A percentile compares a stretch with the other conserved stretches of the same genome.
Evolutionary conservation across 1,140 invertebrate species (phyloP).

Genomic region (Muscidifurax raptorellus): DNA sequence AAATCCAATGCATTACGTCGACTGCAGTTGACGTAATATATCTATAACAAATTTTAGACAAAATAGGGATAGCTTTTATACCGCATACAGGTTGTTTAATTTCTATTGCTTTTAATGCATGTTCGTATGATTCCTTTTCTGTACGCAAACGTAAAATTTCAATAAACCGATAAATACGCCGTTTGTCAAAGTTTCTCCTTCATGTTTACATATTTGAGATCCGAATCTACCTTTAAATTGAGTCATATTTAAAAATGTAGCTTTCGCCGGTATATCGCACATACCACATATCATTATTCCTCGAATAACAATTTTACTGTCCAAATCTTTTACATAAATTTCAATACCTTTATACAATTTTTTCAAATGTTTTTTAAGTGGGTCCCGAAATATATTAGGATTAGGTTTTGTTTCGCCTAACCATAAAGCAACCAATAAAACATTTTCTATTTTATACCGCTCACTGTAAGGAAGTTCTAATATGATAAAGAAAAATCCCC

Average conservation of each 20-base stretch:
- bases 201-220: neutral
- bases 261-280: conserved; percentile 46
- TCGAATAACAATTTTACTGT: conserved; percentile 19
- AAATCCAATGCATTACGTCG: conserved; percentile 44
- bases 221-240: conserved; percentile 22
- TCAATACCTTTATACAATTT: conserved; percentile 17
- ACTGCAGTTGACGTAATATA: conserved; percentile 26
- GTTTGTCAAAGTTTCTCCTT: conserved; percentile 9
- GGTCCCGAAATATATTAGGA: conserved; percentile 42
- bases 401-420: conserved; percentile 47
- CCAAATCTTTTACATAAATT: conserved; percentile 17
- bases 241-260: conserved; percentile 48
- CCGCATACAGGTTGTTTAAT: conserved; percentile 9
- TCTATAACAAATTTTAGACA: conserved; percentile 14
- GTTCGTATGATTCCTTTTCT: neutral
- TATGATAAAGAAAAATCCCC: conserved; percentile 45
- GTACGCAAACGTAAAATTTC: conserved; percentile 7
- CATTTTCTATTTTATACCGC: conserved; percentile 52
- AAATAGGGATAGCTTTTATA: conserved; percentile 17
- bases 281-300: conserved; percentile 48
- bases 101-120: neutral
- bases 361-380: neutral
- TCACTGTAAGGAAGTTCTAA: conserved; percentile 46
- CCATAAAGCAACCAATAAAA: conserved; percentile 48
- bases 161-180: neutral